Conservation (phyloP, 2,888 invertebrate genomes). For the Timema cristinae region DNA sequence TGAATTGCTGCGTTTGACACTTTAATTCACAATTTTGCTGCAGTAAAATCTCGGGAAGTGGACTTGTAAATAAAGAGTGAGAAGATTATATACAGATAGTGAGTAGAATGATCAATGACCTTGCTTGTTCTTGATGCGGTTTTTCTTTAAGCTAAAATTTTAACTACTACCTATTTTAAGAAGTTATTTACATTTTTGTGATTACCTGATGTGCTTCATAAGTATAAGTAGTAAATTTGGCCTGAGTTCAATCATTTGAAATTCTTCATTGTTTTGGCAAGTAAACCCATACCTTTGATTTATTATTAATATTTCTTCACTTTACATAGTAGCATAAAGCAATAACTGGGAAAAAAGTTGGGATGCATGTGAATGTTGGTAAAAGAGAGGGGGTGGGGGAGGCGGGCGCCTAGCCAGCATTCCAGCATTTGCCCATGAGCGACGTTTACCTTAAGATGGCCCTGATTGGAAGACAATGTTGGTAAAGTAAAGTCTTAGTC, state of each 20-base stretch:
- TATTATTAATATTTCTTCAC: background rate
- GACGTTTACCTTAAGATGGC: background rate
- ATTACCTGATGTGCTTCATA: background rate
- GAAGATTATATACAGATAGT: background rate
- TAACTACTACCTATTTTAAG: too few relatives aligned
- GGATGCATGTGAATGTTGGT: background rate
- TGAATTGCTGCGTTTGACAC: background rate
- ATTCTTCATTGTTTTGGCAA: background rate
- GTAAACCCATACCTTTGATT: background rate
- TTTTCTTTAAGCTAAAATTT: background rate
- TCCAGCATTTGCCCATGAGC: slow-evolving; percentile 1
- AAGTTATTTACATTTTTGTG: background rate
- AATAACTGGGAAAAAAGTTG: background rate
- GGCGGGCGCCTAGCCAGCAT: background rate
- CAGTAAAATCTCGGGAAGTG: too few relatives aligned
- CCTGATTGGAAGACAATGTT: too few relatives aligned
- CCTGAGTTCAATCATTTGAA: background rate
- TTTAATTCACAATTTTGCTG: too few relatives aligned
- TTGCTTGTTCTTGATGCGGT: background rate
- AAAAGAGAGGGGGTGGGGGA: background rate
- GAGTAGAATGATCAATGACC: background rate
- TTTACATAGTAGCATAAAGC: background rate
- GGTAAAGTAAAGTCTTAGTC: too few relatives aligned
- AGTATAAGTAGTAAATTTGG: too few relatives aligned
- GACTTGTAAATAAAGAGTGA: background rate